Base-by-base conservation (phyloP, 2,797 vertebrate genomes). In the Lacerta agilis region DNA sequence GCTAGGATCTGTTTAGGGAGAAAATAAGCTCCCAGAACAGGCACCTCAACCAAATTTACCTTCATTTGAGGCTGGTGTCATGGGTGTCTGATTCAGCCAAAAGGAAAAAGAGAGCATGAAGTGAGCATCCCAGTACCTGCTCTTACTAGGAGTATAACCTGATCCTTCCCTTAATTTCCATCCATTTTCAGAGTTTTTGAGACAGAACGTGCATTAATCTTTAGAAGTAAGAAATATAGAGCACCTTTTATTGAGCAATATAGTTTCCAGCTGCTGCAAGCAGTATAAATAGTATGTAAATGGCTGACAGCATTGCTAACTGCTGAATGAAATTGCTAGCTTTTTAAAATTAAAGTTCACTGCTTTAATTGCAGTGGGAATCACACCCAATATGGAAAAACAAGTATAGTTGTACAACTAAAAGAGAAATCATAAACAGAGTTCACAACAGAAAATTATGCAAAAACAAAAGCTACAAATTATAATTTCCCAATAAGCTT, bases 391-490 rank as follows among this genome's bases (percentile, higher is more conserved):
- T 15, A 45, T 27, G 18, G 64, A 20, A 92, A 81, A 18, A 83
- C 9, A 9, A 82, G 5, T 80, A 29, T 71, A 88, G 71, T 66
- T 0, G 0, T 55, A 85, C 2, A 1, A 36, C 6, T 20, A 73
- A 73, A 71, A 77, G 17, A 72, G 27, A 72, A 45, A 69, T 66
- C 33, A 83, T 38, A 71, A 8, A 80, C 38, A 58, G 41, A 76
- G 5, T 8, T 72, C 86, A 79, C n/a, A 27, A 75, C 71, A 90
- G 5, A 92, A 87, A 91, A 2, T 2, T 6, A 64, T 85, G 41
- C n/a, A 93, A 75, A 88, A 83, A 84, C 20, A 67, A 88, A 0
- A 87, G 82, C 77, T 66, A 93, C 25, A 76, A 91, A 87, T 89
- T 38, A 89, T 0, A 0, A 90, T 72, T 45, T 80, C n/a, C 18